Base-by-base conservation (phyloP, 2,888 invertebrate genomes). In the Hypolimnas misippus region DNA sequence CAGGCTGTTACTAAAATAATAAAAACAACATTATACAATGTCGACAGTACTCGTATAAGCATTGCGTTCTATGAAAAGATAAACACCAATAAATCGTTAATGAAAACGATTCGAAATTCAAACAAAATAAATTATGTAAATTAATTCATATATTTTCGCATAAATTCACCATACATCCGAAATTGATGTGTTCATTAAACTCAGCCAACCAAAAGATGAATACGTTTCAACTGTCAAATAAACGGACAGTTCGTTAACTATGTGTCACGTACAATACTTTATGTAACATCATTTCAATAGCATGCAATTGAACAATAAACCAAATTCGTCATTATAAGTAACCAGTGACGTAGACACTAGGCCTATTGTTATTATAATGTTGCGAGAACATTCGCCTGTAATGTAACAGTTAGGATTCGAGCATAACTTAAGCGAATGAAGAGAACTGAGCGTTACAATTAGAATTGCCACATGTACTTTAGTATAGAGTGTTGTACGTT, bases 211-310 rank as follows among this genome's bases (percentile, higher is more conserved):
- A 29, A 21, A 25, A 12, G 12, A 44, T 29, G 29, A 29, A 29
- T 25, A 49, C 25, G 25, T 25, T 49, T 49, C 49, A 29, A 14
- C 25, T 29, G 49, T 46, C 44, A 46, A 46, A 21, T 46, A 46
- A 46, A 46, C 12, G 10, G 44, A 46, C 44, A 46, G 21, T 21
- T 46, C 17, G 21, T 21, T 46, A 46, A 46, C 19, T 21, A 46
- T n/a, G 19, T 46, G 44, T 46, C 21, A 21, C 3, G 2, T 46
- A 12, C 44, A 46, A 46, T 6, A 19, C 10, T 46, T 46, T 21
- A n/a, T 46, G 17, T 46, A 46, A 46, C 10, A 12, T 12, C 44
- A 46, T 46, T 46, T 46, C 44, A 46, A 46, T 46, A 46, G 44
- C 25, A 14, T 49, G 14, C 29, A 14, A 49, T 49, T 14, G 8